phyloP scores from a whole-genome alignment of 2,888 invertebrate genomes.

The Cactoblastis cactorum region DNA sequence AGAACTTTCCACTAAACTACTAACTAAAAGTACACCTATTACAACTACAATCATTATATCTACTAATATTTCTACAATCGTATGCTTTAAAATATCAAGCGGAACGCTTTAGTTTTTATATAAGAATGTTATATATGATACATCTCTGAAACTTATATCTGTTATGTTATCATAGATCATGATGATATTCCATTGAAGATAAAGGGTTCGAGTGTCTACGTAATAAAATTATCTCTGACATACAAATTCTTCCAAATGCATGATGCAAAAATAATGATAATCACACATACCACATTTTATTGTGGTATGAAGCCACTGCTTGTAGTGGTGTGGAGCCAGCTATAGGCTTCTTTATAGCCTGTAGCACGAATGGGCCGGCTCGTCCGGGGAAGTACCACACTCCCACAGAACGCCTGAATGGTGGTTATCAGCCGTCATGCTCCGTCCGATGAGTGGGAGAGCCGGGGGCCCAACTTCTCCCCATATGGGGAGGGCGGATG shows the following conservation, averaged over 20 bases:
- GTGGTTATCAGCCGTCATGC: no score
- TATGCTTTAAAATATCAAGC: no score
- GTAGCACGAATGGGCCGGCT: no score
- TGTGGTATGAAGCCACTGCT: no score
- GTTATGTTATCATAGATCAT: conserved; percentile 1
- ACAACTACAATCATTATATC: conserved; percentile 32
- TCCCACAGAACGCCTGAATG: no score
- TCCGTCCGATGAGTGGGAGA: no score
- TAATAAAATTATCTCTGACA: neutral
- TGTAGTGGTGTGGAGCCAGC: no score
- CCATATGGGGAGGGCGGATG: no score
- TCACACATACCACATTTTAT: no score
- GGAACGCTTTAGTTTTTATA: neutral
- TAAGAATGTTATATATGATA: neutral
- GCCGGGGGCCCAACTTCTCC: no score
- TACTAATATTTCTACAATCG: neutral
- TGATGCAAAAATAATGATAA: neutral
- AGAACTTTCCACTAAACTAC: conserved; percentile 28
- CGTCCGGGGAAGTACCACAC: no score
- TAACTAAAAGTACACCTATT: conserved; percentile 27
- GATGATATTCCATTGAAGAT: neutral
- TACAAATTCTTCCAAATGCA: neutral
- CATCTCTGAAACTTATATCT: conserved; percentile 1
- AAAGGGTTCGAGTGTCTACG: neutral
- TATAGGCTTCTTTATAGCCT: no score